These are phyloP conservation scores for Eulemur rufifrons DNA, from an alignment of 2,113 vertebrate genomes.

Conservation along the genomic window DNA sequence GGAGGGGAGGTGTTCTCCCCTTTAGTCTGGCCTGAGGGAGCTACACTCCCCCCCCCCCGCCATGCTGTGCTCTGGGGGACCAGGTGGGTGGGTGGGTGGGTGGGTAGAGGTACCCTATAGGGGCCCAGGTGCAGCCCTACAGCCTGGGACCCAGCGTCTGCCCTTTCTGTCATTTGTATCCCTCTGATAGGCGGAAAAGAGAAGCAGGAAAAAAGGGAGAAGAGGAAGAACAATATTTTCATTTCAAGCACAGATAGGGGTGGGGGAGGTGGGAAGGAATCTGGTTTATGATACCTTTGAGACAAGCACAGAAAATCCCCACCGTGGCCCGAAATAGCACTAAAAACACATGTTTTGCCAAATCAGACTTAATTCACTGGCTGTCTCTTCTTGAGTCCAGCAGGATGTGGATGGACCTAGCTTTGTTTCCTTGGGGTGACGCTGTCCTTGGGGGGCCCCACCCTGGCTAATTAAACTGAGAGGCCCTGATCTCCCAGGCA, in stretches of 20 bases:
- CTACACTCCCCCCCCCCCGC: background rate
- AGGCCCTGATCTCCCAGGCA: background rate
- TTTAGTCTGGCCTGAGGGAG: background rate
- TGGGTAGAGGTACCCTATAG: too few relatives aligned
- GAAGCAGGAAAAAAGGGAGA: constrained; percentile 58
- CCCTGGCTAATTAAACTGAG: background rate
- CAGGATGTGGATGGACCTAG: constrained; percentile 72
- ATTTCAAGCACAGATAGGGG: constrained; percentile 78
- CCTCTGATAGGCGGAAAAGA: constrained; percentile 74
- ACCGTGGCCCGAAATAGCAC: constrained; percentile 83
- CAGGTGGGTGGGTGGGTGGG: background rate
- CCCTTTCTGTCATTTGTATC: constrained; percentile 72
- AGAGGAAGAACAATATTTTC: constrained; percentile 78
- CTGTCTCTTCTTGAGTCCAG: constrained; percentile 77
- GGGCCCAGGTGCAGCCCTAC: background rate
- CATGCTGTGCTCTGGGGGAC: background rate
- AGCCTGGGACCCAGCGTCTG: background rate
- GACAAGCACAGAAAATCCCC: constrained; percentile 85
- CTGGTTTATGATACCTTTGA: constrained; percentile 85
- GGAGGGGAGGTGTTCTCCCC: background rate
- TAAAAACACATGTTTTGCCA: constrained; percentile 84
- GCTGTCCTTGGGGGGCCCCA: background rate
- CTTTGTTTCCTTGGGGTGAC: constrained; percentile 68
- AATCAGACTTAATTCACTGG: constrained; percentile 84
- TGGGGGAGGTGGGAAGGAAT: constrained; percentile 58